phyloP scores from a whole-genome alignment of 2,888 invertebrate genomes.

The Lysandra coridon region DNA sequence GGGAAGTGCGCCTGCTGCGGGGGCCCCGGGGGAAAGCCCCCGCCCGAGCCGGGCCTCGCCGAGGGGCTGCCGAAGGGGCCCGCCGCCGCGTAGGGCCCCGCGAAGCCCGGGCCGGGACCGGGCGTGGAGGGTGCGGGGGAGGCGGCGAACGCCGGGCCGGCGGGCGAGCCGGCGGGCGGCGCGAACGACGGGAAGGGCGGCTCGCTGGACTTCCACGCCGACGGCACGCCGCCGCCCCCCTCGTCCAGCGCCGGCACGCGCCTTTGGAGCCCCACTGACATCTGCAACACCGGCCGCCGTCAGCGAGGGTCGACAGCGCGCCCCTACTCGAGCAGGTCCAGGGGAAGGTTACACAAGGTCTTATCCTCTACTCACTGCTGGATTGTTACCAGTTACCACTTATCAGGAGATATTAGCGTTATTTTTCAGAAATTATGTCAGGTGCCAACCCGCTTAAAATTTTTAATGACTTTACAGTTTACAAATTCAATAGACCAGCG shows the following conservation, averaged over 20 bases:
- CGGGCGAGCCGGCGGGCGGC: conserved; percentile 89
- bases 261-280: conserved; percentile 91
- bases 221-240: conserved; percentile 69
- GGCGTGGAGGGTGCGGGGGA: conserved; percentile 86
- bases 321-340: neutral
- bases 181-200: conserved; percentile 88
- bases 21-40: conserved; percentile 91
- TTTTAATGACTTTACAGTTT: no score
- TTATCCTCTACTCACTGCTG: neutral
- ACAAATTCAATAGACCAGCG: no score
- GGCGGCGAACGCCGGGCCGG: conserved; percentile 85
- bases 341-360: neutral
- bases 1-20: conserved; percentile 85
- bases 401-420: neutral
- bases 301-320: neutral
- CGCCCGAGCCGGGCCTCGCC: conserved; percentile 88
- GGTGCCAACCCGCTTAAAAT: neutral
- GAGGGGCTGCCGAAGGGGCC: conserved; percentile 84
- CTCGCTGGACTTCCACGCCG: conserved; percentile 87
- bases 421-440: neutral
- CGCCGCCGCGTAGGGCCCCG: conserved; percentile 84
- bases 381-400: neutral
- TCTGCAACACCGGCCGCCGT: conserved; percentile 51
- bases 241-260: conserved; percentile 82
- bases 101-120: conserved; percentile 87